Evolutionary conservation across 2,888 invertebrate species (phyloP).

Genomic region (Diadromus collaris): DNA sequence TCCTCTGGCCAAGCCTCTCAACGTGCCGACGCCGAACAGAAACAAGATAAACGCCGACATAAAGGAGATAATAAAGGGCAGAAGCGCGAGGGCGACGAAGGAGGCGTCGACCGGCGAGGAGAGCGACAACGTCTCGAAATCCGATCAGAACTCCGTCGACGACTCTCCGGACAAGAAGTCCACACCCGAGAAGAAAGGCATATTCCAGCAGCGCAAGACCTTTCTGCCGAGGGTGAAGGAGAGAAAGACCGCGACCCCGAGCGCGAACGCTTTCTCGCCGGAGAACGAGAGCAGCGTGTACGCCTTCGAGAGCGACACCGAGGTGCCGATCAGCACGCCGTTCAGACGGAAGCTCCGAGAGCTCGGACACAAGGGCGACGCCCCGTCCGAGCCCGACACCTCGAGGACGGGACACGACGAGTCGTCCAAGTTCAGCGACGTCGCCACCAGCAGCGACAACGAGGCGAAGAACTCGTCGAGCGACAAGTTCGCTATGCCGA

Average conservation of each 20-base stretch:
- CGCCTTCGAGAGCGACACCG: conserved; percentile 86
- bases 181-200: conserved; percentile 57
- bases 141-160: conserved; percentile 70
- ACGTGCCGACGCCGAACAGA: conserved; percentile 57
- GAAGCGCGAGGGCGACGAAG: conserved; percentile 76
- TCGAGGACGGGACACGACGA: conserved; percentile 45
- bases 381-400: conserved; percentile 44
- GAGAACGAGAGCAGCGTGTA: conserved; percentile 87
- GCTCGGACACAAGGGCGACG: conserved; percentile 55
- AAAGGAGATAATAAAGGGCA: conserved; percentile 68
- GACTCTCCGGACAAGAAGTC: conserved; percentile 71
- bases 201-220: conserved; percentile 80
- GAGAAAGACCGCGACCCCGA: conserved; percentile 79
- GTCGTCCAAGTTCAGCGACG: conserved; percentile 51
- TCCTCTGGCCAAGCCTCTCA: conserved; percentile 50
- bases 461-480: conserved; percentile 28
- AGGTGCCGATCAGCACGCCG: conserved; percentile 82
- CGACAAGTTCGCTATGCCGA: conserved; percentile 73
- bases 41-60: conserved; percentile 68
- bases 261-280: conserved; percentile 84
- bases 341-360: conserved; percentile 80
- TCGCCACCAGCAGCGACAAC: conserved; percentile 52
- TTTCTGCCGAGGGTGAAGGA: conserved; percentile 83
- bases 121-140: conserved; percentile 70
- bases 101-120: conserved; percentile 67